phyloP scores from a whole-genome alignment of 2,797 vertebrate genomes.

The Cuniculus paca region DNA sequence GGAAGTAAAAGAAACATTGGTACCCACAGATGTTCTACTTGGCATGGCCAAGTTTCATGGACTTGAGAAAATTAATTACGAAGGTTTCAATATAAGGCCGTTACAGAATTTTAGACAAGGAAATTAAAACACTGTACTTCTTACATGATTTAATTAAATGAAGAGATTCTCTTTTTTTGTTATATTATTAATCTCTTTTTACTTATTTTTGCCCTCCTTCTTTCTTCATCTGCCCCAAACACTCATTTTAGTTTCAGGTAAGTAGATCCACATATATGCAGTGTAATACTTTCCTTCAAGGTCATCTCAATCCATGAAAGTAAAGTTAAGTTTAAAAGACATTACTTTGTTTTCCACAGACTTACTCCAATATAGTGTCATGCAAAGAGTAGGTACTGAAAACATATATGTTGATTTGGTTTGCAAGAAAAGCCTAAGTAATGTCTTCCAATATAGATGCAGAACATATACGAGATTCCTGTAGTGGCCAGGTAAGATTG shows the following conservation, averaged over 20 bases:
- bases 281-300: neutral
- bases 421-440: conserved; percentile 56
- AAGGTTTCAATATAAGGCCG: neutral
- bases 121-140: conserved; percentile 65
- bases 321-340: conserved; percentile 47
- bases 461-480: neutral
- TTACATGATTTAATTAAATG: conserved; percentile 44
- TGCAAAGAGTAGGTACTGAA: conserved; percentile 7
- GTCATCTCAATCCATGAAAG: neutral
- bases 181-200: conserved; percentile 49
- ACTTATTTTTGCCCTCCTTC: neutral
- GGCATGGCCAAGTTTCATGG: neutral
- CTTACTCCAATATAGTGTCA: neutral
- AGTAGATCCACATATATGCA: neutral
- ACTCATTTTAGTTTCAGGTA: conserved; percentile 39
- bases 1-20: conserved; percentile 2
- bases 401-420: conserved; percentile 36
- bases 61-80: neutral
- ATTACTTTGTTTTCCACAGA: conserved; percentile 27
- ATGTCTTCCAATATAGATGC: conserved; percentile 9
- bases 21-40: neutral
- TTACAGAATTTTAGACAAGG: conserved; percentile 61
- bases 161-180: conserved; percentile 14
- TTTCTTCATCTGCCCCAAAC: neutral
- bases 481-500: conserved; percentile 1